Conservation (phyloP, 2,888 invertebrate species). For the Lasioglossum zephyrum region DNA sequence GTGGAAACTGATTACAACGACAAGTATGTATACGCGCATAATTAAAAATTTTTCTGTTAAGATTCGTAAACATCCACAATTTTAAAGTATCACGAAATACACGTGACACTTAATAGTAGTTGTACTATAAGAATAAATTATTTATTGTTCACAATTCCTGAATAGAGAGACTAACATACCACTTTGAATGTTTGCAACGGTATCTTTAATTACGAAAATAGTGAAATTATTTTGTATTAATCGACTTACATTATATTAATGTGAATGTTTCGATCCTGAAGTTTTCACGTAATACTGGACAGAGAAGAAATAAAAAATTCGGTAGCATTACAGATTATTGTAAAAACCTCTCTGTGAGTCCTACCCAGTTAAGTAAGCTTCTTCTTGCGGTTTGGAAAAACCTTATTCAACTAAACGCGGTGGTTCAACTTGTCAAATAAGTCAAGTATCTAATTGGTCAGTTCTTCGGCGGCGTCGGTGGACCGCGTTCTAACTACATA, state of each 20-base stretch:
- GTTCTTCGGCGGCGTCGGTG: neutral
- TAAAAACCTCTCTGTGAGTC: no score
- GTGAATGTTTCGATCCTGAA: no score
- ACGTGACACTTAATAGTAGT: neutral
- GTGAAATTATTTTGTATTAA: neutral
- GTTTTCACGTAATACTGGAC: no score
- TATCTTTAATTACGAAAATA: neutral
- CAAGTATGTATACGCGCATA: constrained; percentile 25
- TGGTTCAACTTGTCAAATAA: no score
- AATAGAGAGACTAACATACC: neutral
- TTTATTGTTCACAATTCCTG: neutral
- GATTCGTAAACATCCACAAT: neutral
- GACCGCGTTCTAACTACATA: neutral
- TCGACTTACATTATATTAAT: neutral
- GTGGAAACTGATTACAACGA: neutral
- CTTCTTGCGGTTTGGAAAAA: no score
- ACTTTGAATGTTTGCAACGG: neutral
- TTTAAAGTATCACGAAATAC: no score
- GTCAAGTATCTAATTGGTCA: no score
- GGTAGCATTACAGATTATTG: no score
- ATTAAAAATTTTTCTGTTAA: neutral
- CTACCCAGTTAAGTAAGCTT: no score
- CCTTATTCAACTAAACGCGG: no score
- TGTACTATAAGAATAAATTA: neutral
- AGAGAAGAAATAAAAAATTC: no score